phyloP scores from a whole-genome alignment of 2,113 vertebrate genomes.

The Tretioscincus oriximinensis region DNA sequence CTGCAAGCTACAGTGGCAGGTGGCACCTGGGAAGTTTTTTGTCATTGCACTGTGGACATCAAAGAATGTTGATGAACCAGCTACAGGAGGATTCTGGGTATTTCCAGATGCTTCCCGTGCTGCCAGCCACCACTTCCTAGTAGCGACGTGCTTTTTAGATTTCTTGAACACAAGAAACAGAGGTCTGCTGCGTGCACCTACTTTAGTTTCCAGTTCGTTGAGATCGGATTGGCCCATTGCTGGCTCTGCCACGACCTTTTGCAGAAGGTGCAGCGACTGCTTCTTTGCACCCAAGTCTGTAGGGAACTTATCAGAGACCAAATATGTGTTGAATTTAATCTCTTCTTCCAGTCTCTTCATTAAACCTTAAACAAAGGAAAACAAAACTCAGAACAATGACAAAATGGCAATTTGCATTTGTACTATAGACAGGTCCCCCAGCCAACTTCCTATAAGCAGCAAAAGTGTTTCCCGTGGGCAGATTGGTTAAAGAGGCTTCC shows the following conservation, averaged over 20 bases:
- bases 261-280: constrained; percentile 80
- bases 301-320: constrained; percentile 90
- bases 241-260: constrained; percentile 88
- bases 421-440: too few species aligned
- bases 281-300: constrained; percentile 88
- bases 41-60: too few species aligned
- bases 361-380: constrained; percentile 74
- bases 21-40: too few species aligned
- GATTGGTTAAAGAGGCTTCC: too few species aligned
- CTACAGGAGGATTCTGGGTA: too few species aligned
- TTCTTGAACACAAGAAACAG: neutral
- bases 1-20: too few species aligned
- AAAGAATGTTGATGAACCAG: too few species aligned
- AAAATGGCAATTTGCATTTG: constrained; percentile 39
- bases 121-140: too few species aligned
- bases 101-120: too few species aligned
- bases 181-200: constrained; percentile 54
- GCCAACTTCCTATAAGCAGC: too few species aligned
- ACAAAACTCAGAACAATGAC: constrained; percentile 41
- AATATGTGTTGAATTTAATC: constrained; percentile 92
- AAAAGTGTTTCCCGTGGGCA: too few species aligned
- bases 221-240: constrained; percentile 89
- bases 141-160: neutral
- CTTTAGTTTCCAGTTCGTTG: constrained; percentile 85
- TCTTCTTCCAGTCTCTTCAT: constrained; percentile 95